Evolutionary conservation across 2,113 vertebrate genomes (phyloP).

Genomic region (Anthoscopus minutus): DNA sequence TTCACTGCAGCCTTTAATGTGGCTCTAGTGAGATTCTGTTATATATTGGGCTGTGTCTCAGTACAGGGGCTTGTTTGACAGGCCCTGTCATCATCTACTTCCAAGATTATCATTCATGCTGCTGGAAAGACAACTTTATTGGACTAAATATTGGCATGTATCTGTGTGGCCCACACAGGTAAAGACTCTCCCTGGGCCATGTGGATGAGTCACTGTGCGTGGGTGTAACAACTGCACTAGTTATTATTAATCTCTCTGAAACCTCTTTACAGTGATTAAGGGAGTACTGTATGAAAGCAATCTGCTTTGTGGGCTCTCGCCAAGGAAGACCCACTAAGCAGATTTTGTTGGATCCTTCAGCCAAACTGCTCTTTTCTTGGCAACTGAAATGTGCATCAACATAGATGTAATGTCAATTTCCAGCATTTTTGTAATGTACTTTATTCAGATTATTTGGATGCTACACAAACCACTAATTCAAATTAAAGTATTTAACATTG

Average conservation of each 20-base stretch:
- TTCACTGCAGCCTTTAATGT: neutral
- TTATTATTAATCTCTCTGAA: constrained; percentile 63
- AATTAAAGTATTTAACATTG: neutral
- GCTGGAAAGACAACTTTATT: constrained; percentile 38
- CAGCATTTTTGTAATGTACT: neutral
- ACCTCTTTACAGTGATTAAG: constrained; percentile 52
- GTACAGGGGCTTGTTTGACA: neutral
- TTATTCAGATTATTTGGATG: neutral
- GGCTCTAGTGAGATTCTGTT: neutral
- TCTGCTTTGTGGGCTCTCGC: constrained; percentile 14
- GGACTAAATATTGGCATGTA: constrained; percentile 40
- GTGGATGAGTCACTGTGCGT: constrained; percentile 32
- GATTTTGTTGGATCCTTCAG: constrained; percentile 52
- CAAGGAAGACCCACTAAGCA: constrained; percentile 48
- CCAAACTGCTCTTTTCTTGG: constrained; percentile 64
- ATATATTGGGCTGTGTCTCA: neutral
- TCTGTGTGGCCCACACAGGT: constrained; percentile 47
- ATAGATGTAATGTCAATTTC: constrained; percentile 9
- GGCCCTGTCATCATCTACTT: constrained; percentile 18
- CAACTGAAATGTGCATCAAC: neutral
- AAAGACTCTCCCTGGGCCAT: neutral
- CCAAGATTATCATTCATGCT: constrained; percentile 37
- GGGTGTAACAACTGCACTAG: constrained; percentile 31
- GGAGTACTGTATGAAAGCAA: constrained; percentile 37
- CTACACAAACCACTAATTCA: neutral